Evolutionary conservation across 2,888 invertebrate genomes (phyloP).

Genomic region (Flexamia atlantica): DNA sequence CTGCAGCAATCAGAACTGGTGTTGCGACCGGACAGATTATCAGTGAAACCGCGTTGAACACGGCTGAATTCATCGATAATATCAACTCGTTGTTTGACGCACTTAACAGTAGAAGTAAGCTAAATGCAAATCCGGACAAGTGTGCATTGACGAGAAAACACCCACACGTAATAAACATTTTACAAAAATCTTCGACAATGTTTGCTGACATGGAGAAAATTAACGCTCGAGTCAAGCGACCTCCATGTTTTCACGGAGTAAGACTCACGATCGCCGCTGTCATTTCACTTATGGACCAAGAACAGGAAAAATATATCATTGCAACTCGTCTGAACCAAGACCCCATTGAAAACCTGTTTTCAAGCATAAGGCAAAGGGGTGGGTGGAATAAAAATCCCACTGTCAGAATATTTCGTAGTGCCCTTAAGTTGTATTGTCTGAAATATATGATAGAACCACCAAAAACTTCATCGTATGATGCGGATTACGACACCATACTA

Average conservation of each 20-base stretch:
- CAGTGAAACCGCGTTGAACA: conserved; percentile 61
- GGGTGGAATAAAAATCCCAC: conserved; percentile 68
- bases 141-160: conserved; percentile 60
- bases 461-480: conserved; percentile 36
- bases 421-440: conserved; percentile 4
- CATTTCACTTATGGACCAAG: conserved; percentile 65
- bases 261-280: conserved; percentile 68
- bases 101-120: conserved; percentile 66
- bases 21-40: conserved; percentile 65
- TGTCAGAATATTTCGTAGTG: conserved; percentile 63
- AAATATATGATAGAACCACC: conserved; percentile 42
- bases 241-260: conserved; percentile 69
- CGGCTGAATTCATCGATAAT: conserved; percentile 68
- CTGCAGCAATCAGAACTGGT: conserved; percentile 67
- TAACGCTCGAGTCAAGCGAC: conserved; percentile 62
- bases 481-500: conserved; percentile 60
- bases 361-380: conserved; percentile 66
- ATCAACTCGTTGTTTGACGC: conserved; percentile 69
- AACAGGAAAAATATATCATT: neutral
- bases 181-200: conserved; percentile 44
- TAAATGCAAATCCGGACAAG: conserved; percentile 65
- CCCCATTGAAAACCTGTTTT: conserved; percentile 69
- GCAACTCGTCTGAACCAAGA: conserved; percentile 67
- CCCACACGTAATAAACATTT: conserved; percentile 60
- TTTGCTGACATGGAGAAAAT: conserved; percentile 60